Percentiles rank a stretch among this genome's conserved stretches.
phyloP scores from a whole-genome alignment of 2,888 invertebrate species.

The Rhogogaster chlorosoma region DNA sequence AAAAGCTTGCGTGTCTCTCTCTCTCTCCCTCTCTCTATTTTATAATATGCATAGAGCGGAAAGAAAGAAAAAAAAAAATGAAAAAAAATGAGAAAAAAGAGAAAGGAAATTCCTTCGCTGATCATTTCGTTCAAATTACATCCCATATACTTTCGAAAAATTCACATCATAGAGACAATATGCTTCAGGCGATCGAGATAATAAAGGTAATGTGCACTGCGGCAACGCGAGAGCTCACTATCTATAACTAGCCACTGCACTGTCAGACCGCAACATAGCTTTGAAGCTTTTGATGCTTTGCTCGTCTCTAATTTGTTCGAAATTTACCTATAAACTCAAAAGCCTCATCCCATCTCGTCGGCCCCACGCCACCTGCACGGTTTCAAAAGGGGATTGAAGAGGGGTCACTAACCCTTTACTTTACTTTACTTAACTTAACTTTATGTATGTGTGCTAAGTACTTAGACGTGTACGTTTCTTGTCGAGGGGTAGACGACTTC shows the following conservation, averaged over 20 bases:
- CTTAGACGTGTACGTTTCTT: background rate
- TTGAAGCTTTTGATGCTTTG: constrained; percentile 33
- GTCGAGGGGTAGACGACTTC: background rate
- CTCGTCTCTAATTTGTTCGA: constrained; percentile 22
- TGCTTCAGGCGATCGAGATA: background rate
- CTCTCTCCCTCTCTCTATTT: background rate
- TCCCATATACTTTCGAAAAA: background rate
- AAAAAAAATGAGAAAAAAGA: background rate
- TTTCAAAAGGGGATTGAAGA: background rate
- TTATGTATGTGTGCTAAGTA: background rate
- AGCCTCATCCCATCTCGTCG: background rate
- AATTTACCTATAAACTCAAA: constrained; percentile 16
- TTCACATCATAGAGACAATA: background rate
- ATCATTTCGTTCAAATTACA: background rate
- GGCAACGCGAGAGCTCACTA: background rate
- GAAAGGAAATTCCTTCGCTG: background rate
- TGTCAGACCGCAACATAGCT: background rate
- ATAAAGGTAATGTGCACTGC: constrained; percentile 33
- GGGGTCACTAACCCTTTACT: background rate
- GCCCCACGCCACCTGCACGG: background rate
- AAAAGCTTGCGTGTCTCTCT: background rate
- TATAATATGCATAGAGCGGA: background rate
- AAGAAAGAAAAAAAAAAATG: background rate
- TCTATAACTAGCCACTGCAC: constrained; percentile 5
- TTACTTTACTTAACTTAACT: background rate